Conservation (phyloP, 2,888 invertebrate species). For the Drosophila rubida region DNA sequence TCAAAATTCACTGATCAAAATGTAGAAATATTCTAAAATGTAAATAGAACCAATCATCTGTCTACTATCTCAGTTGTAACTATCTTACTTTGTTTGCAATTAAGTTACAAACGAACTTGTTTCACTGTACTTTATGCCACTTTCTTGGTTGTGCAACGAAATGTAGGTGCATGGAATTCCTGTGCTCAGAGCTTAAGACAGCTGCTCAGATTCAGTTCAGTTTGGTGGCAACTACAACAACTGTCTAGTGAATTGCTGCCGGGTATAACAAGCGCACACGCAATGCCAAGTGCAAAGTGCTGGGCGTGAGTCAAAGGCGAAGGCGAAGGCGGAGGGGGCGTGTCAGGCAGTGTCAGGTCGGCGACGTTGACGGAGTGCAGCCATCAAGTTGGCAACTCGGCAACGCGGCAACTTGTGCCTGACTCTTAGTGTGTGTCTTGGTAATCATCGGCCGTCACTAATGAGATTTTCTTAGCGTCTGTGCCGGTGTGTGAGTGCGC, state of each 20-base stretch:
- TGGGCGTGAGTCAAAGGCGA: background rate
- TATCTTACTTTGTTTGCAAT: too few relatives aligned
- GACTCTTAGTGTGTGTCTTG: slow-evolving; percentile 22
- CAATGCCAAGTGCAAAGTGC: slow-evolving; percentile 43
- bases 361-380: slow-evolving; percentile 61
- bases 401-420: slow-evolving; percentile 31
- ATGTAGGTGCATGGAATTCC: too few relatives aligned
- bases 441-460: slow-evolving; percentile 60
- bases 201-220: too few relatives aligned
- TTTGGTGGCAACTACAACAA: too few relatives aligned
- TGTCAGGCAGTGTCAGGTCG: slow-evolving; percentile 67
- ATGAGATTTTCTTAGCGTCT: slow-evolving; percentile 54
- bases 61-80: too few relatives aligned
- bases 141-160: too few relatives aligned
- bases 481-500: slow-evolving; percentile 1
- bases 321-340: slow-evolving; percentile 6
- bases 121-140: too few relatives aligned
- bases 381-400: slow-evolving; percentile 62
- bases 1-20: too few relatives aligned
- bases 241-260: background rate
- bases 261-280: slow-evolving; percentile 11
- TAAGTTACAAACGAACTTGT: too few relatives aligned
- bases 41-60: too few relatives aligned
- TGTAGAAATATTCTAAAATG: too few relatives aligned
- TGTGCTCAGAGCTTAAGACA: too few relatives aligned